A percentile compares a stretch with the other conserved stretches of the same genome.
Conservation (phyloP, 1,140 invertebrate species). For the Dinoponera quadriceps region DNA sequence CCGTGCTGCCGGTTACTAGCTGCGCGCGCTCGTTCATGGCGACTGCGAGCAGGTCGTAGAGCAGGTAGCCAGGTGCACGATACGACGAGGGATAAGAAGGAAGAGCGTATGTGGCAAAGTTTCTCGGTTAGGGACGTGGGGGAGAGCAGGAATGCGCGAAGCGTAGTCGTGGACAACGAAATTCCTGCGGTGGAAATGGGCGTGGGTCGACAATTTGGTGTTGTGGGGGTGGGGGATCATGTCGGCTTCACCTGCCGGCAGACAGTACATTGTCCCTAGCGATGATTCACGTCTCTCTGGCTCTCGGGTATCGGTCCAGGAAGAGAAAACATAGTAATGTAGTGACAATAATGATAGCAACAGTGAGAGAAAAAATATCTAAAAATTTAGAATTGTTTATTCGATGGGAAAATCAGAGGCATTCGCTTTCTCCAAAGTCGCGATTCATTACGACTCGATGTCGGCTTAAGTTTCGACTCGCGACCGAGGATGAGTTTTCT, state of each 20-base stretch:
- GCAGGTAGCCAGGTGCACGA: constrained; percentile 80
- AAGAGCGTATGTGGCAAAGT: constrained; percentile 41
- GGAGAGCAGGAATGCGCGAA: constrained; percentile 57
- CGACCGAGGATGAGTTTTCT: constrained; percentile 41
- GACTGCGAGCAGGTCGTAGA: constrained; percentile 54
- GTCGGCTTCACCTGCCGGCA: background rate
- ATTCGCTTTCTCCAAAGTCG: constrained; percentile 28
- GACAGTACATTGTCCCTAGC: background rate
- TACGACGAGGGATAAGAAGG: constrained; percentile 66
- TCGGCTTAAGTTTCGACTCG: background rate
- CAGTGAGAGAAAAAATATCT: no score
- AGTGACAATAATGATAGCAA: no score
- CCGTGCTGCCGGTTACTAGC: constrained; percentile 53
- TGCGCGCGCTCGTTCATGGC: constrained; percentile 45
- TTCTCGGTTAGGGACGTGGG: background rate
- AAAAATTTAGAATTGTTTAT: no score
- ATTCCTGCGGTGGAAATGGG: constrained; percentile 51
- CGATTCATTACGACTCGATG: constrained; percentile 8
- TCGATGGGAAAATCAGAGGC: background rate
- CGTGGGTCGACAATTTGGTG: constrained; percentile 16
- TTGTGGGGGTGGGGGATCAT: background rate
- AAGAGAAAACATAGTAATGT: no score
- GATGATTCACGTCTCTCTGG: background rate
- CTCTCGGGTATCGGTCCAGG: no score
- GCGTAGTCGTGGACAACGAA: constrained; percentile 49